Conservation (phyloP, 2,888 invertebrate genomes). For the Drosophila austrosaltans region DNA sequence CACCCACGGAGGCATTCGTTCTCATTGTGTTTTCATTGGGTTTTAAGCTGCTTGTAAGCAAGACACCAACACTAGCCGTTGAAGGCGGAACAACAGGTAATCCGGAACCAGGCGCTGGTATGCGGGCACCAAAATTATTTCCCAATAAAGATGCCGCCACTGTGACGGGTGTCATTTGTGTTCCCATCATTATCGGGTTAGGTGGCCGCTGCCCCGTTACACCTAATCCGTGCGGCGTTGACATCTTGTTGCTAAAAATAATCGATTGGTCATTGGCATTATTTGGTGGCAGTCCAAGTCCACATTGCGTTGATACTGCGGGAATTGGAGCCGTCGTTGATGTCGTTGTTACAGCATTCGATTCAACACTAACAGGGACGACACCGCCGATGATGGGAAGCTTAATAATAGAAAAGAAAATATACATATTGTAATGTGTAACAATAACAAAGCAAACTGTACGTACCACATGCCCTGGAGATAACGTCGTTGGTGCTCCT, state of each 20-base stretch:
- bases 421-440: background rate
- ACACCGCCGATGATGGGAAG: constrained; percentile 33
- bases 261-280: constrained; percentile 35
- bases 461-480: constrained; percentile 29
- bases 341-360: constrained; percentile 24
- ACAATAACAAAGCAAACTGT: background rate
- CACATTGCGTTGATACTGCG: constrained; percentile 21
- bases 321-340: constrained; percentile 14
- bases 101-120: constrained; percentile 23
- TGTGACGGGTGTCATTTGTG: constrained; percentile 34
- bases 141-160: constrained; percentile 37
- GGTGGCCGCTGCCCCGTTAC: constrained; percentile 34
- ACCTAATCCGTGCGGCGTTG: constrained; percentile 41
- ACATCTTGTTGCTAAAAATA: constrained; percentile 41
- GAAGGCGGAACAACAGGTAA: constrained; percentile 18
- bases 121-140: constrained; percentile 50
- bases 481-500: constrained; percentile 14
- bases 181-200: constrained; percentile 32
- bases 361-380: constrained; percentile 46
- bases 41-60: constrained; percentile 39
- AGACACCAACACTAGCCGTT: constrained; percentile 41
- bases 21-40: constrained; percentile 41
- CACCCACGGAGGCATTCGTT: constrained; percentile 4
- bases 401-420: constrained; percentile 27
- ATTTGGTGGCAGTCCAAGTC: constrained; percentile 19